Evolutionary conservation across 2,797 vertebrate genomes (phyloP).

Genomic region (Spinus pinus): DNA sequence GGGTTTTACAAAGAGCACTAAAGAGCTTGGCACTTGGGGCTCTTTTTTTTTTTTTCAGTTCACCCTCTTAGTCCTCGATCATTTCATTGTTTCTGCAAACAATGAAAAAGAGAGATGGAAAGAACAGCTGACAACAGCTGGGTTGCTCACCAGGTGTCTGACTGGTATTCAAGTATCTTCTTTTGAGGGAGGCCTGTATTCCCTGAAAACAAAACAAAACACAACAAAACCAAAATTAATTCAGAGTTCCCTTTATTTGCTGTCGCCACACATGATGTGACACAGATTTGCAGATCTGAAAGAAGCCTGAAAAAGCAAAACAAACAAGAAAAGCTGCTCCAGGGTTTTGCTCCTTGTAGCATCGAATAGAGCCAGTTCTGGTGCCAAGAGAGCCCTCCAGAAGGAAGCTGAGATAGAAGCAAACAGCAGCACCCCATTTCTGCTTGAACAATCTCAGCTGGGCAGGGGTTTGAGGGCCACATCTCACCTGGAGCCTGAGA

Average conservation of each 20-base stretch:
- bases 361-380: background rate
- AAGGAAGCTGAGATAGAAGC: background rate
- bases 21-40: slow-evolving; percentile 55
- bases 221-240: background rate
- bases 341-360: background rate
- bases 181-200: background rate
- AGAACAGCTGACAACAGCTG: slow-evolving; percentile 53
- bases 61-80: slow-evolving; percentile 48
- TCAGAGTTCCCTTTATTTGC: background rate
- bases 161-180: slow-evolving; percentile 13
- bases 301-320: background rate
- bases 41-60: slow-evolving; percentile 33
- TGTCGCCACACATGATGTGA: background rate
- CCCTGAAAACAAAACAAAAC: background rate
- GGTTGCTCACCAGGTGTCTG: slow-evolving; percentile 35
- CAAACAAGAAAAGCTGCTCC: background rate
- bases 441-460: background rate
- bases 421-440: background rate
- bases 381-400: background rate
- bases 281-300: background rate
- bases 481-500: background rate
- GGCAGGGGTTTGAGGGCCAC: background rate
- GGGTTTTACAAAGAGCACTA: slow-evolving; percentile 55
- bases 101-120: slow-evolving; percentile 65
- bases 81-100: slow-evolving; percentile 66